Conservation (phyloP, 1,140 invertebrate species). For the Pygmarrhopalites habei region DNA sequence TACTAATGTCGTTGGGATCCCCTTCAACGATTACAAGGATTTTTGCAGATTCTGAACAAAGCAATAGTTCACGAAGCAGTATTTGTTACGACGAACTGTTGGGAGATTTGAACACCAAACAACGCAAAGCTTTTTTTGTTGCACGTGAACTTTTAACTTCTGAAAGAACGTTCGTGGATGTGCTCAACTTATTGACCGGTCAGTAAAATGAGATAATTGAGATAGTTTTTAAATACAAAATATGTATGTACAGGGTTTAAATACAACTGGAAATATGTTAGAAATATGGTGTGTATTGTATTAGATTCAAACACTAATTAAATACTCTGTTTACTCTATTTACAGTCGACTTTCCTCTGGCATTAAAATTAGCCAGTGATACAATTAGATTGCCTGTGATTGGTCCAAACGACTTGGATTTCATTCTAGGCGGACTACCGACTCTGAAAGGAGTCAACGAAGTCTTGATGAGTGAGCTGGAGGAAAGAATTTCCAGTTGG, state of each 20-base stretch:
- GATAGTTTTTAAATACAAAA: no score
- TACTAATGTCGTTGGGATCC: no score
- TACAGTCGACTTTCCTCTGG: conserved; percentile 58
- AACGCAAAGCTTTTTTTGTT: conserved; percentile 50
- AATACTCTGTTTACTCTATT: no score
- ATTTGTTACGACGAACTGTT: conserved; percentile 38
- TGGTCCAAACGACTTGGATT: conserved; percentile 49
- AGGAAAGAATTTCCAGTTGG: conserved; percentile 57
- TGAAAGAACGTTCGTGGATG: conserved; percentile 62
- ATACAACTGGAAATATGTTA: no score
- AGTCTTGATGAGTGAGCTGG: conserved; percentile 58
- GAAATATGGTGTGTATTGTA: no score
- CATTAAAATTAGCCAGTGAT: conserved; percentile 48
- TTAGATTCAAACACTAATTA: no score
- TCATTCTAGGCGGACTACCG: conserved; percentile 54
- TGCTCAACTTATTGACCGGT: conserved; percentile 58
- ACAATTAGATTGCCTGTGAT: conserved; percentile 43
- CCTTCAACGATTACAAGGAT: no score
- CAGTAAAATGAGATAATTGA: no score
- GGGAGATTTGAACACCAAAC: conserved; percentile 37
- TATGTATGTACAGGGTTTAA: no score
- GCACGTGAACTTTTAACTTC: conserved; percentile 62
- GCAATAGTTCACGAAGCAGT: not conserved
- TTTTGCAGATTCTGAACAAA: no score
- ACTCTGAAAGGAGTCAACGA: conserved; percentile 56